Evolutionary conservation across 2,797 vertebrate species (phyloP).

Genomic region (Micrastur ruficollis): DNA sequence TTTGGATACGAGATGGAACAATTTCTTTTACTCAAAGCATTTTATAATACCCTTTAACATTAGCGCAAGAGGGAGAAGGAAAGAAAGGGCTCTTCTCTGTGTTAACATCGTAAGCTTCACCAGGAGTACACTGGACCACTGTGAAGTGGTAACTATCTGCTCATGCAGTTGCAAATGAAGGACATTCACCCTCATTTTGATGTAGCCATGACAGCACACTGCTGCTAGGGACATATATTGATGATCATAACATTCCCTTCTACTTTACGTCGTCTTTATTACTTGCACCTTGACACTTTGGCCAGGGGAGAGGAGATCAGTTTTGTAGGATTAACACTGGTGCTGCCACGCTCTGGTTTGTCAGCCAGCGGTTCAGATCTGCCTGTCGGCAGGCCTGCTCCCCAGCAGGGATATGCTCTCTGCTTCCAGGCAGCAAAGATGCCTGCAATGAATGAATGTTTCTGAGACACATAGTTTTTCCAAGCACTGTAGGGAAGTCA

Average conservation of each 20-base stretch:
- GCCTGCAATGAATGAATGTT: neutral
- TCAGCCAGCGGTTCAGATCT: fast-evolving
- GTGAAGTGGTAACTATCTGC: conserved; percentile 7
- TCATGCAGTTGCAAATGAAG: neutral
- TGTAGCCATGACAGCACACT: neutral
- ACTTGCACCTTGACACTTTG: neutral
- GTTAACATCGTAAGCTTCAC: neutral
- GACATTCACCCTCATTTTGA: neutral
- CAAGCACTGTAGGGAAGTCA: neutral
- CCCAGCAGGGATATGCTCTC: neutral
- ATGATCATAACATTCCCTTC: neutral
- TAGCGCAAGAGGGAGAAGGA: neutral
- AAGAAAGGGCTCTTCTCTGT: neutral
- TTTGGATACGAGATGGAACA: neutral
- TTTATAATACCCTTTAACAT: neutral
- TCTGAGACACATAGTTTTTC: neutral
- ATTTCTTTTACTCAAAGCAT: neutral
- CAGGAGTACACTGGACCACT: neutral
- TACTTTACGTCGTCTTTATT: neutral
- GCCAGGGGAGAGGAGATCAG: neutral
- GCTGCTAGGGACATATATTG: neutral
- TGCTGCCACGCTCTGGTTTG: neutral
- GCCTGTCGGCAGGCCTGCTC: neutral
- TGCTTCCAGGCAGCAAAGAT: neutral
- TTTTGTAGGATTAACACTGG: neutral